Evolutionary conservation across 1,140 invertebrate genomes (phyloP), one percentile per base, ranked within the genome.

Genomic region (Leptopilina boulardi): DNA sequence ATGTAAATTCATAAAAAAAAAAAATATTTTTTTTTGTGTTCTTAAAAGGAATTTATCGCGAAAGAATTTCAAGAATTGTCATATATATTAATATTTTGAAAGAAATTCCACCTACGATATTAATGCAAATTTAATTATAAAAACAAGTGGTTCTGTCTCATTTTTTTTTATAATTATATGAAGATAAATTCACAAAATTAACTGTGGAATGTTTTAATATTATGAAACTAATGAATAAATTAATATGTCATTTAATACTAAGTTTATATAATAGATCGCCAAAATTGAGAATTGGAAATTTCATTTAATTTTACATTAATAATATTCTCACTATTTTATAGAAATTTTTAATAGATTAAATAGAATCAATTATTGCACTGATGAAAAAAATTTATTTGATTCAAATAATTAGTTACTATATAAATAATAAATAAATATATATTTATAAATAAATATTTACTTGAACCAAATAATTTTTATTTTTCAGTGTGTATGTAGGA

Each of bases 71-170:
- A 66, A 30, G 21, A 66, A n/a, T 34, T 66, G 4, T 56, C 10
- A 23, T 13, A 23, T 23, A 10, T 8, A 26, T 30, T 11, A 0
- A 6, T 23, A 3, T 19, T 54, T 54, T 54, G 18, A 3, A 54
- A 54, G 51, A 54, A 19, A 54, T 59, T 23, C 11, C 26, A 30
- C 26, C 59, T 66, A 30, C 21, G 15, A 66, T 66, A n/a, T 38
- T n/a, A n/a, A 38, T 66, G 59, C 26, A 66, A 66, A 66, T 66
- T 34, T 34, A 66, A 66, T 66, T 66, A 66, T 30, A 4, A 66
- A 66, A 66, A 66, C 11, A 66, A 66, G 59, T 66, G 11, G 59
- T 23, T n/a, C 26, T 30, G 59, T 23, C 59, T 34, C 59, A 66
- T 66, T 30, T 66, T 66, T 3, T 38, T 38, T 38, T 38, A 9